Percentiles rank a stretch among this genome's conserved stretches.
These are phyloP conservation scores for Otis tarda DNA, from an alignment of 2,113 vertebrate genomes.

Conservation along the genomic window DNA sequence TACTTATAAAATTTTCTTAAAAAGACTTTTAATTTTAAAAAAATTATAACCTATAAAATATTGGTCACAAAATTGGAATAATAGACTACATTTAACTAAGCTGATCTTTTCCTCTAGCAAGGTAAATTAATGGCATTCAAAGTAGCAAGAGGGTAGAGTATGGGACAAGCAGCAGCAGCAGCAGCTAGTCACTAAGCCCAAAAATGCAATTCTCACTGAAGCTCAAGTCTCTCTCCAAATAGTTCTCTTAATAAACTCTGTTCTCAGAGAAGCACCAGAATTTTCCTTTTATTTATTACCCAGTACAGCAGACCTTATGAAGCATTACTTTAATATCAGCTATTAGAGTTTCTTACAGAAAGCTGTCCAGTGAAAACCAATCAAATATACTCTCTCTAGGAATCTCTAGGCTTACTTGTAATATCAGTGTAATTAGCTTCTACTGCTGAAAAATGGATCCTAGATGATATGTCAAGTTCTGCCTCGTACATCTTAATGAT, in stretches of 20 bases:
- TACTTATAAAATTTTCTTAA: not conserved
- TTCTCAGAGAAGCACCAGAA: not conserved
- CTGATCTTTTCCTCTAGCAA: not conserved
- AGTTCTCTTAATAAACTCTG: slow-evolving; percentile 7
- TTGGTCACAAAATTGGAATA: not conserved
- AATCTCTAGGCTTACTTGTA: not conserved
- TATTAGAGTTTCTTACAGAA: not conserved
- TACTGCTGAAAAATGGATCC: not conserved
- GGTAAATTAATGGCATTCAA: not conserved
- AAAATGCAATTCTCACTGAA: not conserved
- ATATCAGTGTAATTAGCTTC: not conserved
- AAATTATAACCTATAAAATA: not conserved
- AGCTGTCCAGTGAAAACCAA: not conserved
- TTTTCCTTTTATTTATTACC: slow-evolving; percentile 30
- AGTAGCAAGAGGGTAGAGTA: not conserved
- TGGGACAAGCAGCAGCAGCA: not conserved
- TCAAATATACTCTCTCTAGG: not conserved
- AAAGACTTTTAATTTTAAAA: not conserved
- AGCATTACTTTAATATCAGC: slow-evolving; percentile 48
- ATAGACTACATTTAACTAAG: not conserved
- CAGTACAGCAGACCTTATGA: not conserved
- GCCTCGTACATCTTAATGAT: not conserved
- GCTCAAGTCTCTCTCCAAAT: not conserved
- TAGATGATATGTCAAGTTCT: not conserved
- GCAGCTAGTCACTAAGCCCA: not conserved